Conservation (phyloP, 2,113 vertebrate genomes). For the Phodopus roborovskii region DNA sequence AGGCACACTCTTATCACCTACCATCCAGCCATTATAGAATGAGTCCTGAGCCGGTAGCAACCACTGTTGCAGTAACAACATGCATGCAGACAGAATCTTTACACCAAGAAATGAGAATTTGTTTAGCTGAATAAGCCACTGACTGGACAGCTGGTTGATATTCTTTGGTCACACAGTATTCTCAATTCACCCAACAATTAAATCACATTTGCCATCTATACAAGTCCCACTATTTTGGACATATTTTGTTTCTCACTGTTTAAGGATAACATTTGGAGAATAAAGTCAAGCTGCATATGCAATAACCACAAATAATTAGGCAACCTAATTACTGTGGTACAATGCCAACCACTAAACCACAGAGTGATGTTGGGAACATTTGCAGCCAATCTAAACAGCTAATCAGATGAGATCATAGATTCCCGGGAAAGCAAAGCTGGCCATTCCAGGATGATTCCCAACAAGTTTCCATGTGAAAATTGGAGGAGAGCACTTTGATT, state of each 20-base stretch:
- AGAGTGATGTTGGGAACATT: conserved; percentile 53
- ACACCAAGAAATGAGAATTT: neutral
- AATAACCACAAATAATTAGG: conserved; percentile 42
- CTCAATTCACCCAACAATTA: conserved; percentile 41
- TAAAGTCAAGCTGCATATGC: neutral
- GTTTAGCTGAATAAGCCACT: neutral
- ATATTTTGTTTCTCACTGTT: conserved; percentile 59
- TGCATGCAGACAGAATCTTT: neutral
- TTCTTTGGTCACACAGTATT: neutral
- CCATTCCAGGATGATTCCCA: conserved; percentile 48
- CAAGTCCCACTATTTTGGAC: neutral
- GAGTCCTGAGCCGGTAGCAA: neutral
- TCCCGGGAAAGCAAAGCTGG: conserved; percentile 52
- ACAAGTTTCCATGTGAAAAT: conserved; percentile 36
- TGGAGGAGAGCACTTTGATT: neutral
- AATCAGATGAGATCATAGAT: conserved; percentile 69
- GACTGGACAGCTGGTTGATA: neutral
- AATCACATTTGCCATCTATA: neutral
- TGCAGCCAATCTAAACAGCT: conserved; percentile 65
- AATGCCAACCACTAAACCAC: conserved; percentile 42
- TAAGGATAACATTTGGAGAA: conserved; percentile 31
- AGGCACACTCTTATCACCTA: neutral
- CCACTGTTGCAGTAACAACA: neutral
- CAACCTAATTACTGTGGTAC: conserved; percentile 11
- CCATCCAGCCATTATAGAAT: neutral